Percentiles rank a stretch among this genome's conserved stretches.
Conservation (phyloP, 2,797 vertebrate species). For the Pseudocheirus occidentalis region DNA sequence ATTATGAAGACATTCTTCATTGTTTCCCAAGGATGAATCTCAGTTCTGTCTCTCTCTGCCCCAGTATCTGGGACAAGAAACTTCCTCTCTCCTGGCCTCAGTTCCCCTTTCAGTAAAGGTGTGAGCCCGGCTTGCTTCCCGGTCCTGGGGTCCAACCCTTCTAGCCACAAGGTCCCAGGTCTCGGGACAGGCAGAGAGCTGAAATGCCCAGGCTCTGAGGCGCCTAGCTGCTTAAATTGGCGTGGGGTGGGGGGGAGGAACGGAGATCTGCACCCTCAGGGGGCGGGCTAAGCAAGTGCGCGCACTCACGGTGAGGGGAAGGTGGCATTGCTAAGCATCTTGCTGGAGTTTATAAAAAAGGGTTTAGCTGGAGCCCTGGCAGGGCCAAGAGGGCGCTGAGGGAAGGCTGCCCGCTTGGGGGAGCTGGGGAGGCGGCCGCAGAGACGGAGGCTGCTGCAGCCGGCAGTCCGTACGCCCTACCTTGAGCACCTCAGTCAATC, state of each 20-base stretch:
- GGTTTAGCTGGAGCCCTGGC: neutral
- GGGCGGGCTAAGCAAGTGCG: neutral
- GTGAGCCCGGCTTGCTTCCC: neutral
- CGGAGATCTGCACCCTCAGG: neutral
- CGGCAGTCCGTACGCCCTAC: too few relatives aligned
- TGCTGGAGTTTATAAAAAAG: too few relatives aligned
- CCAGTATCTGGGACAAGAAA: neutral
- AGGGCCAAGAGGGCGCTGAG: neutral
- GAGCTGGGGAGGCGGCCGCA: neutral
- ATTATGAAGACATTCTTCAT: too few relatives aligned
- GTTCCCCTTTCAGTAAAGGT: neutral
- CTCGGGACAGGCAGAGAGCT: neutral
- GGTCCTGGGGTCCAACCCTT: too few relatives aligned
- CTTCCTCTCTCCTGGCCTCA: neutral
- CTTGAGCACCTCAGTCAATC: too few relatives aligned
- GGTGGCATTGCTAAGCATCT: neutral
- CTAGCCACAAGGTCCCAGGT: neutral
- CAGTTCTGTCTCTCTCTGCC: neutral
- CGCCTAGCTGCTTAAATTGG: neutral
- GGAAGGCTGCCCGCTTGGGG: neutral
- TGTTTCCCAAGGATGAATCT: neutral
- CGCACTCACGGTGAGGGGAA: too few relatives aligned
- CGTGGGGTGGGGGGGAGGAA: too few relatives aligned
- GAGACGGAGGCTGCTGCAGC: neutral
- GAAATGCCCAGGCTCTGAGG: neutral